Percentiles rank a stretch among this genome's conserved stretches.
Evolutionary conservation across 1,140 invertebrate species (phyloP).

Genomic region (Drosophila erecta): DNA sequence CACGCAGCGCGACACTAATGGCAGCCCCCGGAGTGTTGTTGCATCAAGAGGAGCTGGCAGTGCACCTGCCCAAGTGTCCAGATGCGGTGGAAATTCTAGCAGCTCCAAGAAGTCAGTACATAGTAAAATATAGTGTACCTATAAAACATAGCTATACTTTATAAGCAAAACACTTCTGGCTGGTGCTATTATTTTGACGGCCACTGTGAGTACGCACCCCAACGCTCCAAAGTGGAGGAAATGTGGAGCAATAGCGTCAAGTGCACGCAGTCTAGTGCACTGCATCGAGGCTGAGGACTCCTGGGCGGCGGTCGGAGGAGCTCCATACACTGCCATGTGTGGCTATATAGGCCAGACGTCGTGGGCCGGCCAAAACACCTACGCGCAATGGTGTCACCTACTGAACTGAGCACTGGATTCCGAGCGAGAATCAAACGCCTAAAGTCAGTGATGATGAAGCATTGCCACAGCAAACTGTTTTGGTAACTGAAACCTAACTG

Average conservation of each 20-base stretch:
- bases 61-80: constrained; percentile 1
- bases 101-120: neutral
- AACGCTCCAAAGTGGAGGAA: constrained; percentile 34
- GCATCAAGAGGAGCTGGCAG: neutral
- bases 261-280: constrained; percentile 68
- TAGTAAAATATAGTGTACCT: too few relatives aligned
- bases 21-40: constrained; percentile 57
- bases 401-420: constrained; percentile 54
- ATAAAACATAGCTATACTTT: too few relatives aligned
- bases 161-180: too few relatives aligned
- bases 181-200: constrained; percentile 11
- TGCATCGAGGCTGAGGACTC: constrained; percentile 40
- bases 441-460: constrained; percentile 27
- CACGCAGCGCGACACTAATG: constrained; percentile 61
- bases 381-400: constrained; percentile 72
- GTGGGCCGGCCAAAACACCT: constrained; percentile 40
- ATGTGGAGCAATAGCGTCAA: constrained; percentile 80
- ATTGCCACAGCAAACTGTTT: neutral
- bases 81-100: neutral
- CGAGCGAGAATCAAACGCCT: constrained; percentile 19
- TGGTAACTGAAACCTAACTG: neutral
- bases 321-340: neutral
- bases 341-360: constrained; percentile 65
- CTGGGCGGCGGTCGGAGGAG: constrained; percentile 9
- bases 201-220: constrained; percentile 25